Base-by-base conservation (phyloP, 1,140 invertebrate genomes). In the Brachystomella parvula region DNA sequence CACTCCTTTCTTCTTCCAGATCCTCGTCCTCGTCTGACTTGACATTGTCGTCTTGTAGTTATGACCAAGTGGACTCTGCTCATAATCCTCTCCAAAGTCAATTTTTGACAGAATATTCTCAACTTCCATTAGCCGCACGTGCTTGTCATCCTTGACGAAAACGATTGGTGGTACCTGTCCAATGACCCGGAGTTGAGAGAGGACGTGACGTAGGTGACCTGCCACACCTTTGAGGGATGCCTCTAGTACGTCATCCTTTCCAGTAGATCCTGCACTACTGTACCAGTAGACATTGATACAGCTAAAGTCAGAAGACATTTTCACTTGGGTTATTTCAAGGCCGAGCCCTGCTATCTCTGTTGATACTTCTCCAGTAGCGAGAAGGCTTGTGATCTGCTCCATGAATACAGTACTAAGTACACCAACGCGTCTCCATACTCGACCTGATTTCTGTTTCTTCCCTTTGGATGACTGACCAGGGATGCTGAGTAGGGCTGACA, bases 331-430 rank as follows among this genome's bases (percentile, higher is more conserved):
- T 67, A 90, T 83, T 79, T 89, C 85, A 66, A 90, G 81, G 9
- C 83, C 82, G 70, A 78, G 78, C 2, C 84, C 84, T n/a, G 83
- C 44, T 65, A 89, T 75, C 35, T 82, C 74, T 29, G 81, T 74
- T 3, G 83, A 78, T 24, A 84, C 77, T 70, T 85, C 82, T 1
- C 86, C 86, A 2, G 85, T 85, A 1, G 86, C 81, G 81, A 90
- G 81, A 12, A 88, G 75, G 72, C 89, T 87, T 0, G 87, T 88
- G 21, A 90, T 84, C 56, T 88, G 78, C 73, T 83, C 82, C 87
- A 89, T 89, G 71, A 89, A 89, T n/a, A 89, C 66, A 77, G 87
- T 87, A 76, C 89, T 89, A 9, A 90, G 75, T 44, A 89, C 82
- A 0, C 78, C 77, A 6, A 83, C 77, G 75, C 88, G 76, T 53